A percentile compares a stretch with the other conserved stretches of the same genome.
phyloP scores from a whole-genome alignment of 2,113 vertebrate species.

The Corythaeola cristata region DNA sequence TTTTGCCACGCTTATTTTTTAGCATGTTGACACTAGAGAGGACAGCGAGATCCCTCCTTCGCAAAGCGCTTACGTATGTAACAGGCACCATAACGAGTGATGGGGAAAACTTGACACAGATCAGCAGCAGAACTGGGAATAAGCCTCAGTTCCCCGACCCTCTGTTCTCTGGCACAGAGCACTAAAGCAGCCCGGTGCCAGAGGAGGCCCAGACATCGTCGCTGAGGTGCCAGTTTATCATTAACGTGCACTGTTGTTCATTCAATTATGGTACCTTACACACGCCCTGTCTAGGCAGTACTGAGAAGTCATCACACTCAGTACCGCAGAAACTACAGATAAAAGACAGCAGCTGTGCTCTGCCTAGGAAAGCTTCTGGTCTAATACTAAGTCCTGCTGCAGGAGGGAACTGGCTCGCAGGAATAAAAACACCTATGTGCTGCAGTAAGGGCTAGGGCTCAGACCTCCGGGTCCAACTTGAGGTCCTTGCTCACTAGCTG shows the following conservation, averaged over 20 bases:
- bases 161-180: background rate
- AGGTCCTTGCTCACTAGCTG: background rate
- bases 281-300: background rate
- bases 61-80: fast-evolving
- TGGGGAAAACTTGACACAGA: background rate
- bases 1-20: background rate
- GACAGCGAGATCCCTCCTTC: background rate
- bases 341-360: background rate
- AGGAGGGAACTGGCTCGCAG: fast-evolving
- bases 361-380: background rate
- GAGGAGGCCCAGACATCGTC: background rate
- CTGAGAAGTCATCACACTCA: background rate
- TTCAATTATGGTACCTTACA: background rate
- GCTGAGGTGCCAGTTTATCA: background rate
- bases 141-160: background rate
- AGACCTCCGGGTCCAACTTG: background rate
- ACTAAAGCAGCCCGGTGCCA: background rate
- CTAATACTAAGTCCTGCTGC: background rate
- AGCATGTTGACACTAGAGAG: background rate
- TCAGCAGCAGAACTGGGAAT: background rate
- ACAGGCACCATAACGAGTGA: fast-evolving
- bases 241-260: background rate
- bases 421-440: background rate
- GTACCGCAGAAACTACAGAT: background rate
- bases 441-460: background rate